Evolutionary conservation across 2,113 vertebrate genomes (phyloP).

Genomic region (Helogale parvula): DNA sequence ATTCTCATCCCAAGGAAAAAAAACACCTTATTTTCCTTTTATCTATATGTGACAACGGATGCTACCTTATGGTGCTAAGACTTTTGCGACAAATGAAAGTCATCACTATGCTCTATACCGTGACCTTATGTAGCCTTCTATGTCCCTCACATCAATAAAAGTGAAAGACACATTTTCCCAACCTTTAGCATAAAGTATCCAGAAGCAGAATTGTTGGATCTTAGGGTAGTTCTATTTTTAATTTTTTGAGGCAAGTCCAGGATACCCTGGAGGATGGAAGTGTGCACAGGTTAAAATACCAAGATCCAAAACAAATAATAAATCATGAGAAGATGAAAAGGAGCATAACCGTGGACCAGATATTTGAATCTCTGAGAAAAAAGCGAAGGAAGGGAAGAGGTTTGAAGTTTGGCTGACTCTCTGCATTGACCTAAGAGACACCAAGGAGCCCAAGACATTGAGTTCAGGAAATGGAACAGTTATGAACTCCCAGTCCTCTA

Average conservation of each 20-base stretch:
- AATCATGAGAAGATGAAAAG: neutral
- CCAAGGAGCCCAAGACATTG: too few relatives aligned
- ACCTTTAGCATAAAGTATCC: neutral
- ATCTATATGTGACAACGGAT: neutral
- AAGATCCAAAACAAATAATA: neutral
- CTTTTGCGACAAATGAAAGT: neutral
- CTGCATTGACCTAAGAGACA: neutral
- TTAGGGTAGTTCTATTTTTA: neutral
- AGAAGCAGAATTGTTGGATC: too few relatives aligned
- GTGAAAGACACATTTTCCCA: neutral
- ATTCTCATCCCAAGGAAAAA: neutral
- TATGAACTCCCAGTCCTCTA: accelerated
- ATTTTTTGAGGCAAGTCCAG: neutral
- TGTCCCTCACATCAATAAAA: neutral
- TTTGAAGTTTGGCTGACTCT: neutral
- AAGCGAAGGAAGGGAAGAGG: neutral
- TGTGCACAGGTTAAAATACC: neutral
- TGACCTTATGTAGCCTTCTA: neutral
- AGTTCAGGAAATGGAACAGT: neutral
- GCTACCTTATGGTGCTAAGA: neutral
- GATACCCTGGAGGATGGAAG: too few relatives aligned
- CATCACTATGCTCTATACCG: neutral
- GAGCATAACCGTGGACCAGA: neutral
- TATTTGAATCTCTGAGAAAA: neutral
- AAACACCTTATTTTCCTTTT: neutral